Percentiles rank a stretch among this genome's conserved stretches.
Conservation (phyloP, 2,797 vertebrate genomes). For the Poecilia picta region DNA sequence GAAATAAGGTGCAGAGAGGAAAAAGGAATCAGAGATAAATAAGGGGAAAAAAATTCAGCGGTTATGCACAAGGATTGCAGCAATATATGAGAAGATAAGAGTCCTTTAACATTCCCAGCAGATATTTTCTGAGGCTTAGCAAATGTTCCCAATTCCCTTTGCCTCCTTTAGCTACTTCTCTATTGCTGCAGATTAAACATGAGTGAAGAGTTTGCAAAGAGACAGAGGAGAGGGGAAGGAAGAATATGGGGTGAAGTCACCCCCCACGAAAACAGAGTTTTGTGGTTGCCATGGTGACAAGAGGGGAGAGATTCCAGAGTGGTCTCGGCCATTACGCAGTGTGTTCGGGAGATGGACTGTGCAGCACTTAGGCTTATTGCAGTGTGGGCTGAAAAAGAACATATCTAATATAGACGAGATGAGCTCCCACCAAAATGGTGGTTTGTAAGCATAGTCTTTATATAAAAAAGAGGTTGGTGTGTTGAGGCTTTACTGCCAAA, state of each 20-base stretch:
- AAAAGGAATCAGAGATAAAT: background rate
- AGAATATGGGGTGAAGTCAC: constrained; percentile 17
- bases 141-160: constrained; percentile 54
- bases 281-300: constrained; percentile 71
- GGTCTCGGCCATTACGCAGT: constrained; percentile 69
- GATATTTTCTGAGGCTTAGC: constrained; percentile 55
- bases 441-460: constrained; percentile 45
- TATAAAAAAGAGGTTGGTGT: constrained; percentile 27
- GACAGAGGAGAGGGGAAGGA: constrained; percentile 31
- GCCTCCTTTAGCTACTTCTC: constrained; percentile 39
- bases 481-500: constrained; percentile 36
- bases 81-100: constrained; percentile 40
- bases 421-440: constrained; percentile 69
- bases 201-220: constrained; percentile 62
- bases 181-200: constrained; percentile 56
- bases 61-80: constrained; percentile 20
- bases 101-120: constrained; percentile 34
- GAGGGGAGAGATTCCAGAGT: constrained; percentile 65
- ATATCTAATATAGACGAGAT: constrained; percentile 68
- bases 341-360: constrained; percentile 69
- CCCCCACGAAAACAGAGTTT: constrained; percentile 24
- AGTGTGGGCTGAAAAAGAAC: constrained; percentile 67
- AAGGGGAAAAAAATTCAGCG: constrained; percentile 1
- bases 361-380: constrained; percentile 77
- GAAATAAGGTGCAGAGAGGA: constrained; percentile 3